A percentile compares a stretch with the other conserved stretches of the same genome.
Conservation (phyloP, 1,140 invertebrate genomes). For the Drosophila sechellia region DNA sequence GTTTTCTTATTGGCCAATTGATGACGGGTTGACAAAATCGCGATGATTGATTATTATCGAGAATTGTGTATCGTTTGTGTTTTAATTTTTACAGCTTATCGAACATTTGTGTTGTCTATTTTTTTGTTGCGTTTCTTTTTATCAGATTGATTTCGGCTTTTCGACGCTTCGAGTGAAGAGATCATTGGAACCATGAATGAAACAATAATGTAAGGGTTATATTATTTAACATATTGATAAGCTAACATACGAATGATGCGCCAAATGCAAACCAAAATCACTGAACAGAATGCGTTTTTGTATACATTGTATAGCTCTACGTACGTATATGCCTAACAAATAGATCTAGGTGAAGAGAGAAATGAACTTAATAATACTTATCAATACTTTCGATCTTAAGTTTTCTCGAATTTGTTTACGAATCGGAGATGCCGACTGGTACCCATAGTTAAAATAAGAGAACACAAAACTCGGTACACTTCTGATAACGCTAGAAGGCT, state of each 20-base stretch:
- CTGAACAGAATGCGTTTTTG: conserved; percentile 51
- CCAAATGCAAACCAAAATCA: conserved; percentile 68
- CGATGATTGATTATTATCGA: not conserved
- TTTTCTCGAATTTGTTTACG: conserved; percentile 62
- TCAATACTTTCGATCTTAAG: conserved; percentile 48
- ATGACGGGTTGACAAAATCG: conserved; percentile 11
- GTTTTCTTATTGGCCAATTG: conserved; percentile 31
- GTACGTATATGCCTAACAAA: conserved; percentile 14
- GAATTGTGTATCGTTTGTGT: conserved; percentile 14
- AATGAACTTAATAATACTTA: conserved; percentile 31
- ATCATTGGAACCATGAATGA: conserved; percentile 34
- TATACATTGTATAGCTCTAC: conserved; percentile 61
- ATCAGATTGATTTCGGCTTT: conserved; percentile 24
- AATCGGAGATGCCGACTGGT: conserved; percentile 69
- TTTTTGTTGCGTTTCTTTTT: conserved; percentile 27
- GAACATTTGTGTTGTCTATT: conserved; percentile 23
- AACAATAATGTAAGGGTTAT: conserved; percentile 63
- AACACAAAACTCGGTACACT: conserved; percentile 32
- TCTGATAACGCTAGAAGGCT: conserved; percentile 33
- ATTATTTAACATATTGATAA: conserved; percentile 57
- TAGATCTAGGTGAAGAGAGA: conserved; percentile 47
- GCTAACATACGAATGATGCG: conserved; percentile 68
- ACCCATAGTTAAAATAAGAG: conserved; percentile 77
- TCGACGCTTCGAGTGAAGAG: conserved; percentile 10
- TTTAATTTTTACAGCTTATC: conserved; percentile 30